These are phyloP conservation scores for Sander lucioperca DNA, from an alignment of 2,113 vertebrate species.

Conservation along the genomic window DNA sequence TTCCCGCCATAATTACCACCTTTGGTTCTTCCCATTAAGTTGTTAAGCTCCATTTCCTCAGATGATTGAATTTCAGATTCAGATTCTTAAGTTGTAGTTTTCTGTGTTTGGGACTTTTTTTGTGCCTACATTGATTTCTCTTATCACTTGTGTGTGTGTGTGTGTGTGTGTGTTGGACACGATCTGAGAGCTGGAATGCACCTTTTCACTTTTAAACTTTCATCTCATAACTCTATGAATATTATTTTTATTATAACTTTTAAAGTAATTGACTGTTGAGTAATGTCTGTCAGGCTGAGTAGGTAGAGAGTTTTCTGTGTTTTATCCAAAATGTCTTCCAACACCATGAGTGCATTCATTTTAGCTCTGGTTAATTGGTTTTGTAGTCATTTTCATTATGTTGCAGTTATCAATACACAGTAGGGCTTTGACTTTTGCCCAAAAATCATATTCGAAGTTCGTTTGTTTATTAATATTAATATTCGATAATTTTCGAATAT, in stretches of 20 bases:
- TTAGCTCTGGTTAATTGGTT: not conserved
- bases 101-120: slow-evolving; percentile 35
- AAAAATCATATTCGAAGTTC: too few relatives aligned
- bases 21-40: slow-evolving; percentile 56
- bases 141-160: not conserved
- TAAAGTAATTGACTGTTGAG: not conserved
- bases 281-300: not conserved
- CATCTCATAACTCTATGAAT: not conserved
- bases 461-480: too few relatives aligned
- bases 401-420: not conserved
- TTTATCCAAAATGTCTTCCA: not conserved
- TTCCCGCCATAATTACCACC: slow-evolving; percentile 61
- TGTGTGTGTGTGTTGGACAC: slow-evolving; percentile 5
- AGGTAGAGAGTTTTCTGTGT: not conserved
- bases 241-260: not conserved
- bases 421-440: too few relatives aligned
- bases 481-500: too few relatives aligned
- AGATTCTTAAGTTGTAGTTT: slow-evolving; percentile 40
- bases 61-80: slow-evolving; percentile 61
- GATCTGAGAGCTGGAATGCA: not conserved
- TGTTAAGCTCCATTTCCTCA: slow-evolving; percentile 62
- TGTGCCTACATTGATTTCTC: not conserved
- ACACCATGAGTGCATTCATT: too few relatives aligned
- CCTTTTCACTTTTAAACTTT: not conserved
- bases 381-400: not conserved